Evolutionary conservation across 1,140 invertebrate genomes (phyloP), one percentile per base, ranked within the genome.

Genomic region (Heliothis virescens): DNA sequence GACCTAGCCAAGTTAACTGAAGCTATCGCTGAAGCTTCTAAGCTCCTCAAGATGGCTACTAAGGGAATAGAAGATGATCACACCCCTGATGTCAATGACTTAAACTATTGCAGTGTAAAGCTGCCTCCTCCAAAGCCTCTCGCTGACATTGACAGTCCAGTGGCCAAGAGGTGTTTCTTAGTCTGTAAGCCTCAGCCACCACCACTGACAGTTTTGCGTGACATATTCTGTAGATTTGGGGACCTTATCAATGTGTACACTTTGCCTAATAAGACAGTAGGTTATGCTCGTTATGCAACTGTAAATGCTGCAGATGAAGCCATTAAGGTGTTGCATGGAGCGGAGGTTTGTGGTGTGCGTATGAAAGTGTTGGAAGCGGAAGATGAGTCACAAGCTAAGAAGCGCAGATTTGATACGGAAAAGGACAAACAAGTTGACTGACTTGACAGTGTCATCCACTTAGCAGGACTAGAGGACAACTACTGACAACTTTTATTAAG

Each of bases 231-330:
- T 87, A 96, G 98, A 85, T 99, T 99, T 95, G 98, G 98, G 1
- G 97, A 98, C 88, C 95, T 99, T 2, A 98, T 99, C 77, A 98
- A 98, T 92, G 98, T 98, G 11, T 99, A 98, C 88, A 96, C 98
- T 89, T 92, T 99, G 79, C 97, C 96, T 60, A 98, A 98, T 89
- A 97, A 97, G 93, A 98, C 97, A 87, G 98, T 98, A 92, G 98
- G 98, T 0, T 99, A 98, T 92, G 98, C 98, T 1, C 98, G 98
- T 85, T 99, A 98, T 94, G 97, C 98, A 1, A 96, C 94, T 55
- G 95, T 96, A 60, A 96, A 97, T 47, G 97, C 97, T 83, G 98
- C 98, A 2, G 96, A 97, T 85, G 96, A 96, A 86, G 90, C 91
- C 5, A 93, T 92, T 1, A 87, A 81, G 47, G 72, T 69, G 11